Percentiles rank a stretch among this genome's conserved stretches.
Conservation (phyloP, 2,113 vertebrate genomes). For the Hoplias malabaricus region DNA sequence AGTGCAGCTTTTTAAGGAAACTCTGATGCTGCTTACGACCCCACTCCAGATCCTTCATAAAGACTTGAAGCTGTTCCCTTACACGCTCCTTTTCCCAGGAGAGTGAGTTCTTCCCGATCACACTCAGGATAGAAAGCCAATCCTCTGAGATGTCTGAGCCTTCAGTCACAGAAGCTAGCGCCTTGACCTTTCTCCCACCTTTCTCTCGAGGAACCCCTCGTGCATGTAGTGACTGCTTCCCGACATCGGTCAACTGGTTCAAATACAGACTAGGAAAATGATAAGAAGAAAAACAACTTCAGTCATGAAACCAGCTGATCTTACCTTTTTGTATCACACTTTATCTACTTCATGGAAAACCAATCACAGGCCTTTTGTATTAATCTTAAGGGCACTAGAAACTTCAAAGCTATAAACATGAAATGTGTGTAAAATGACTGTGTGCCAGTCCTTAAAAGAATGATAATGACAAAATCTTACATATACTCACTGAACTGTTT, state of each 20-base stretch:
- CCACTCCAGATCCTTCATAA: constrained; percentile 87
- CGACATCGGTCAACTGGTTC: constrained; percentile 88
- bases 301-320: too few species aligned
- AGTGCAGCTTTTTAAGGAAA: constrained; percentile 86
- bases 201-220: constrained; percentile 62
- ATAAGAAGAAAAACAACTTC: neutral
- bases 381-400: too few species aligned
- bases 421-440: too few species aligned
- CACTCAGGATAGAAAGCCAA: constrained; percentile 86
- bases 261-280: constrained; percentile 83
- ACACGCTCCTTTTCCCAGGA: constrained; percentile 83
- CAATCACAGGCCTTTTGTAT: too few species aligned
- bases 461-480: too few species aligned
- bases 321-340: too few species aligned
- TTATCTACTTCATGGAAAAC: too few species aligned
- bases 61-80: constrained; percentile 80
- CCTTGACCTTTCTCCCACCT: constrained; percentile 67
- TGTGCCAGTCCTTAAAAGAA: too few species aligned
- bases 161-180: constrained; percentile 86
- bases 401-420: too few species aligned
- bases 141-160: constrained; percentile 83
- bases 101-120: constrained; percentile 81
- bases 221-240: constrained; percentile 77
- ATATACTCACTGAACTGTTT: constrained; percentile 84
- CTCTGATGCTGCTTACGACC: constrained; percentile 82